Base-by-base conservation (phyloP, 2,113 vertebrate genomes). In the Podarcis muralis region DNA sequence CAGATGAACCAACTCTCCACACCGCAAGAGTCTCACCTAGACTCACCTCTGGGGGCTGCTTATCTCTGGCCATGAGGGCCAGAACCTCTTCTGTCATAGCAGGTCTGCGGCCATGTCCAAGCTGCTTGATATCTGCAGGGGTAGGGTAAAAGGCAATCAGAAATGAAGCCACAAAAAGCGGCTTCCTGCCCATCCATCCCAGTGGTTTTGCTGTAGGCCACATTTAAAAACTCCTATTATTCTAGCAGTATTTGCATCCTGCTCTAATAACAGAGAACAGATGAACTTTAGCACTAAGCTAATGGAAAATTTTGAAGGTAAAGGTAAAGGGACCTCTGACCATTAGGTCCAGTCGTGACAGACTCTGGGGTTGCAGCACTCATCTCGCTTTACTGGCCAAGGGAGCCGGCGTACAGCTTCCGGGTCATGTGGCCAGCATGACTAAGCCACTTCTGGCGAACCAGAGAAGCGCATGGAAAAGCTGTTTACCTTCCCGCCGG, bases 31-130 rank as follows among this genome's bases (percentile, higher is more conserved):
- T 20, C 40, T 43, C 83, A 62, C 65, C 13, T 18, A 43, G 27
- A 37, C 97, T 95, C 91, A 99, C 99, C 98, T 99, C 97, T 37
- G 94, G 85, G 71, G 96, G 95, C 40, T 98, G 98, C 77, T 84
- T 93, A 9, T 99, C 98, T 93, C 98, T 96, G 88, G 98, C 97
- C 99, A 99, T 99, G 79, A 99, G 95, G 77, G 78, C 77, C 89
- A 99, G 93, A 72, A 99, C 35, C 86, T 99, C 98, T 76, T 98
- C 97, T 89, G 97, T 86, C 86, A 99, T 80, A 0, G 96, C 92
- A 0, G 0, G 22, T 69, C 93, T 98, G 23, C 95, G 97, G 4
- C 80, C 91, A 11, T 98, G 97, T 4, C 97, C 97, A 59, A 98
- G 69, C 87, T 93, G 89, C 87, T 97, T 96, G 88, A 98, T 93